Conservation (phyloP, 2,888 invertebrate genomes). For the Gibbula magus region DNA sequence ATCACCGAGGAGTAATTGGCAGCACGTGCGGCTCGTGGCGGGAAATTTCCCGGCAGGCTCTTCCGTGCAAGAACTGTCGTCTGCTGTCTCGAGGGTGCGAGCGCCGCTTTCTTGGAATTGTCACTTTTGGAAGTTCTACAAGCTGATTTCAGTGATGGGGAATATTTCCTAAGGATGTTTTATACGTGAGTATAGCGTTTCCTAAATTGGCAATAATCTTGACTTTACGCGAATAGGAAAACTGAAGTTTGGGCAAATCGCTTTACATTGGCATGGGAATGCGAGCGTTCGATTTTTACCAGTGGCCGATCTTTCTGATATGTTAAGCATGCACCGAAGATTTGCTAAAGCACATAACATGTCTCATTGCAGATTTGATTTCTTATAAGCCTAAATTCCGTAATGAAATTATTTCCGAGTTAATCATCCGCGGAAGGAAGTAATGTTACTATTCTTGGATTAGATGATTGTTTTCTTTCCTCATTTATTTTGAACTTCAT, state of each 20-base stretch:
- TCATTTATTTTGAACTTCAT: too few species aligned
- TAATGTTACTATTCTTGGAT: background rate
- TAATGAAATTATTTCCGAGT: background rate
- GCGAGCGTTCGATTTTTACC: background rate
- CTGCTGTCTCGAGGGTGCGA: background rate
- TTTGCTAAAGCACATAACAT: background rate
- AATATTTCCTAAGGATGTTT: background rate
- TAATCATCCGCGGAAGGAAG: background rate
- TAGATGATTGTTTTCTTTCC: too few species aligned
- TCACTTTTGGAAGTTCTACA: constrained; percentile 2
- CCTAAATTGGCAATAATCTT: background rate
- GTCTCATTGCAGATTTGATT: background rate
- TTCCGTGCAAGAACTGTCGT: background rate
- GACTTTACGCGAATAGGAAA: background rate
- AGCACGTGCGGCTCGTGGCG: constrained; percentile 10
- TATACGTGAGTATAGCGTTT: background rate
- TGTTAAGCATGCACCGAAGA: background rate
- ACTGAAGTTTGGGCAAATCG: background rate
- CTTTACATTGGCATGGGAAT: background rate
- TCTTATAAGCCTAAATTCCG: background rate
- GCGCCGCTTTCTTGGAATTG: background rate
- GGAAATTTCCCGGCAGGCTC: constrained; percentile 1
- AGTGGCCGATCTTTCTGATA: background rate
- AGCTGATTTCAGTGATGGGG: background rate
- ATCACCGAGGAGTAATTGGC: constrained; percentile 8